Evolutionary conservation across 2,888 invertebrate genomes (phyloP).

Genomic region (Eumerus sabulonum): DNA sequence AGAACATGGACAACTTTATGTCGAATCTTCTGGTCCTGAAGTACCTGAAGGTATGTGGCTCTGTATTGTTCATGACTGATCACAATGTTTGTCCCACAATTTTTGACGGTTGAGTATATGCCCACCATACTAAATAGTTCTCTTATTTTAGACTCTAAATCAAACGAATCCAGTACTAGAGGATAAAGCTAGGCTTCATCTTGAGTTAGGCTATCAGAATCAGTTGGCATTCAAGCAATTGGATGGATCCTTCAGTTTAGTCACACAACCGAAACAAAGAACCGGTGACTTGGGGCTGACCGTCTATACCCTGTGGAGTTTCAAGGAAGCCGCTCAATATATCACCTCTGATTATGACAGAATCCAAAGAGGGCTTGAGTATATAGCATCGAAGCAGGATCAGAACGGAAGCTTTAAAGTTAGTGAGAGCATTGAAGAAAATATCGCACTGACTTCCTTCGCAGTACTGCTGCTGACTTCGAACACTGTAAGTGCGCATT

Average conservation of each 20-base stretch:
- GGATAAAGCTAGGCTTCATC: constrained; percentile 80
- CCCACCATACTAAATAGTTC: background rate
- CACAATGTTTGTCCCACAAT: too few relatives aligned
- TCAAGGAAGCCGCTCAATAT: constrained; percentile 84
- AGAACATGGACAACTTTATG: constrained; percentile 85
- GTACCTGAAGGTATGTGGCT: constrained; percentile 86
- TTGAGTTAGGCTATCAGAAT: constrained; percentile 94
- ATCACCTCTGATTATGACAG: constrained; percentile 85
- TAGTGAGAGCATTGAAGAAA: constrained; percentile 84
- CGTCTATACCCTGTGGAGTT: constrained; percentile 88
- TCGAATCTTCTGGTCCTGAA: constrained; percentile 87
- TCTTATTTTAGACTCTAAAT: constrained; percentile 77
- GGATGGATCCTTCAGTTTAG: constrained; percentile 95
- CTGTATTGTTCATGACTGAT: too few relatives aligned
- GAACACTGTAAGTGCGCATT: constrained; percentile 79
- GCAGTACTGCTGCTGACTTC: constrained; percentile 87
- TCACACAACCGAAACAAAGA: constrained; percentile 78
- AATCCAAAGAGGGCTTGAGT: constrained; percentile 84
- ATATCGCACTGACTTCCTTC: constrained; percentile 88
- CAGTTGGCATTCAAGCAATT: constrained; percentile 90
- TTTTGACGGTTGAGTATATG: too few relatives aligned
- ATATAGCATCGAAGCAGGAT: constrained; percentile 85
- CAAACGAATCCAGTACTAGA: constrained; percentile 84
- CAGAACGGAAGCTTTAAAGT: constrained; percentile 89
- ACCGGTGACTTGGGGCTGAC: constrained; percentile 90